Conservation (phyloP, 1,140 invertebrate genomes). For the Trichomalopsis sarcophagae region DNA sequence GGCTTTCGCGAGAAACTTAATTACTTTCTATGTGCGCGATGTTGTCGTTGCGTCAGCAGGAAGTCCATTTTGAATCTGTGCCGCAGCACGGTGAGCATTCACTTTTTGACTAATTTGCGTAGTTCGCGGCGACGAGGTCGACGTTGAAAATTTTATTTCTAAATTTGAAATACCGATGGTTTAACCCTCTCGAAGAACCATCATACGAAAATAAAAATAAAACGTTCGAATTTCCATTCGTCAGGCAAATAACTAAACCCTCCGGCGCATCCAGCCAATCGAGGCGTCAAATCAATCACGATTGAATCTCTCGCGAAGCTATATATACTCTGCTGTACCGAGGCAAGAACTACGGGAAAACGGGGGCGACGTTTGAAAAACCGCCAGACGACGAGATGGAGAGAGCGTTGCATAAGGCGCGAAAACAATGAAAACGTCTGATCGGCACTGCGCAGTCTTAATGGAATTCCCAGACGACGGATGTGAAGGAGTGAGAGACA, state of each 20-base stretch:
- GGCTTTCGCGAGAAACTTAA: not conserved
- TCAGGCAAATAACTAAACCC: not conserved
- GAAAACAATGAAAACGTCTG: slow-evolving; percentile 2
- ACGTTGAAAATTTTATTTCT: not conserved
- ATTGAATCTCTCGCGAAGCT: not conserved
- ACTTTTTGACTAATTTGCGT: not conserved
- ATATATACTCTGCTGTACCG: not conserved
- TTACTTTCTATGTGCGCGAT: not conserved
- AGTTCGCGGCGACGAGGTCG: not conserved
- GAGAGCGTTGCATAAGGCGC: not conserved
- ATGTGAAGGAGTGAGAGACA: not conserved
- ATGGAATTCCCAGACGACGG: slow-evolving; percentile 17
- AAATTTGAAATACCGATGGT: no score
- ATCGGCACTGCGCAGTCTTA: not conserved
- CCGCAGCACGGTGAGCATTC: not conserved
- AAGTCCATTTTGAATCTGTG: not conserved
- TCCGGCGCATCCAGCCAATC: not conserved
- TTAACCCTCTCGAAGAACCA: no score
- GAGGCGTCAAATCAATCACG: slow-evolving; percentile 16
- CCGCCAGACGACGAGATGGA: not conserved
- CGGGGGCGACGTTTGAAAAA: slow-evolving; percentile 18
- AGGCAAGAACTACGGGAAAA: not conserved
- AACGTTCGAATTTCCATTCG: not conserved
- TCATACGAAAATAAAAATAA: not conserved
- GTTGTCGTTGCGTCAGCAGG: not conserved